A percentile compares a stretch with the other conserved stretches of the same genome.
Conservation (phyloP, 2,797 vertebrate genomes). For the Peromyscus aztecus region DNA sequence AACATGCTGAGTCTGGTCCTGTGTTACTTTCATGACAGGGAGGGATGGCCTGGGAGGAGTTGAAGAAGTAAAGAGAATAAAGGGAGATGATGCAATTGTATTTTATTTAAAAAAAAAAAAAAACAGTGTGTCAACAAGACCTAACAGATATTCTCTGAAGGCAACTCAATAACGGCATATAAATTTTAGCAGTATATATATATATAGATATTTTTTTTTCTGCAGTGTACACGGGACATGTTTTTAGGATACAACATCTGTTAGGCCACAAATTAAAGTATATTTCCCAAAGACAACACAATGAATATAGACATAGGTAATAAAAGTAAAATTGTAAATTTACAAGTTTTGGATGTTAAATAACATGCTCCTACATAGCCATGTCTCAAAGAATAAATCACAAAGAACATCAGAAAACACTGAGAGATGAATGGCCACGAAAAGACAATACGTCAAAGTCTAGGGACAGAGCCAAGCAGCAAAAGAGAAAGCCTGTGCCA, state of each 20-base stretch:
- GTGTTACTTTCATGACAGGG: background rate
- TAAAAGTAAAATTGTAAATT: slow-evolving; percentile 12
- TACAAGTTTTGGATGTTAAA: background rate
- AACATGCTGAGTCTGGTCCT: background rate
- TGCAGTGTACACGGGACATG: background rate
- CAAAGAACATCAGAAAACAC: background rate
- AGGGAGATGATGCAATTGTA: background rate
- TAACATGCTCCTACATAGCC: background rate
- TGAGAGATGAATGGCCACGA: background rate
- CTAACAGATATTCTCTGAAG: background rate
- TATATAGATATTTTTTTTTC: too few species aligned
- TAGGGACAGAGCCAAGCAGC: background rate
- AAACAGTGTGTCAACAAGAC: background rate
- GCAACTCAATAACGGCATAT: background rate
- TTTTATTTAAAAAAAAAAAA: background rate
- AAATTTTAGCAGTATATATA: background rate
- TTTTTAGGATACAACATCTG: background rate
- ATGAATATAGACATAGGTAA: background rate
- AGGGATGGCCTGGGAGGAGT: too few species aligned
- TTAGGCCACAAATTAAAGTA: background rate
- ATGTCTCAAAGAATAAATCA: background rate
- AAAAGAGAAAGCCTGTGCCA: background rate
- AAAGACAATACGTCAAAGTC: background rate
- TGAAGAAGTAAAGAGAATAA: background rate
- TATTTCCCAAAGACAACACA: background rate